Conservation (phyloP, 2,797 vertebrate species). For the Mionectes olivaceus region DNA sequence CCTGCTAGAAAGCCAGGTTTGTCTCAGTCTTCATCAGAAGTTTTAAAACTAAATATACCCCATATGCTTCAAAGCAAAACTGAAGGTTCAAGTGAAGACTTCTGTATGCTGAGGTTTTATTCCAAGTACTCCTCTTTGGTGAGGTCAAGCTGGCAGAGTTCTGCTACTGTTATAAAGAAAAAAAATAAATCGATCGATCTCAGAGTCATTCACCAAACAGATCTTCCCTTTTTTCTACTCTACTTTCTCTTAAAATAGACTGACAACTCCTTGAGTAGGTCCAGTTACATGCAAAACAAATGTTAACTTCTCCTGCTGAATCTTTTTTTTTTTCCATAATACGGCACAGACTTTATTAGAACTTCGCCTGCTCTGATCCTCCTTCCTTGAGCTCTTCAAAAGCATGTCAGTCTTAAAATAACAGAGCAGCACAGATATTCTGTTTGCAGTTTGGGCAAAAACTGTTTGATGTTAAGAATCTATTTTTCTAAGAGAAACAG, state of each 20-base stretch:
- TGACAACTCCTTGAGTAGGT: neutral
- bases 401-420: neutral
- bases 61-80: constrained; percentile 52
- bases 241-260: neutral
- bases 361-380: neutral
- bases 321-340: neutral
- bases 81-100: constrained; percentile 57
- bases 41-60: constrained; percentile 52
- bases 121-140: constrained; percentile 50
- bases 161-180: constrained; percentile 56
- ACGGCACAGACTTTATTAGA: constrained; percentile 26
- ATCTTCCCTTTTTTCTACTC: neutral
- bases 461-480: constrained; percentile 7
- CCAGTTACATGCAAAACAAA: constrained; percentile 20
- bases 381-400: constrained; percentile 21
- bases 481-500: constrained; percentile 9
- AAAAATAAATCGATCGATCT: constrained; percentile 33
- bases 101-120: constrained; percentile 43
- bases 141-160: constrained; percentile 55
- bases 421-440: neutral
- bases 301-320: neutral
- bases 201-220: constrained; percentile 9
- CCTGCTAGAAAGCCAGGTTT: constrained; percentile 28
- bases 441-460: constrained; percentile 6
- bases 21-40: constrained; percentile 34